Conservation (phyloP, 2,888 invertebrate species). For the Eilema caniola region DNA sequence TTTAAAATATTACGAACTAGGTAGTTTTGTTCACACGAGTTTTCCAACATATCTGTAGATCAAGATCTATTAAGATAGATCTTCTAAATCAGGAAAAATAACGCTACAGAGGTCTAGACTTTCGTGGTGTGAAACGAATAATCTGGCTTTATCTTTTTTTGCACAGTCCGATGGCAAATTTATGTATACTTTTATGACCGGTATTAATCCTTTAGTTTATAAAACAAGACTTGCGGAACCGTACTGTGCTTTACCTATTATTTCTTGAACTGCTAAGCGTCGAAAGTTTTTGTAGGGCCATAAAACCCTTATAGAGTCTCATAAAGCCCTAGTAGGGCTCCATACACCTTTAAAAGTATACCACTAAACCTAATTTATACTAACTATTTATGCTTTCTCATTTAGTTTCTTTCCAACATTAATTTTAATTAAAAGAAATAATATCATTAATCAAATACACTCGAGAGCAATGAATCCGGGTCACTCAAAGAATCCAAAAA, state of each 20-base stretch:
- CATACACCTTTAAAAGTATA: background rate
- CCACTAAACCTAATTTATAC: no score
- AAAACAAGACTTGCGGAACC: background rate
- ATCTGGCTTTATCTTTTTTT: background rate
- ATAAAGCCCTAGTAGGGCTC: no score
- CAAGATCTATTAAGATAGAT: background rate
- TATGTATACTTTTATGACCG: background rate
- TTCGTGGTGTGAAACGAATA: background rate
- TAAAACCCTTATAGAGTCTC: no score
- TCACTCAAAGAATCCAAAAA: no score
- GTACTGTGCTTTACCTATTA: no score
- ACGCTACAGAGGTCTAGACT: background rate
- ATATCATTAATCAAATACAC: background rate
- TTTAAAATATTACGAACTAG: conserved; percentile 9
- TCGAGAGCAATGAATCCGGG: no score
- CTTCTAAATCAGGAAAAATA: background rate
- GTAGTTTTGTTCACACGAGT: conserved; percentile 2
- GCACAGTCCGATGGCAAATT: background rate
- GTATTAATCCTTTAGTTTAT: background rate
- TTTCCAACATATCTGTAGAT: background rate
- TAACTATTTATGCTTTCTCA: background rate
- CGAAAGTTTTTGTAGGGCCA: no score
- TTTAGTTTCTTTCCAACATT: background rate
- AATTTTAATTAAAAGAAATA: background rate
- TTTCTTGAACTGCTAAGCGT: no score